Conservation (phyloP, 2,113 vertebrate species). For the Meriones unguiculatus region DNA sequence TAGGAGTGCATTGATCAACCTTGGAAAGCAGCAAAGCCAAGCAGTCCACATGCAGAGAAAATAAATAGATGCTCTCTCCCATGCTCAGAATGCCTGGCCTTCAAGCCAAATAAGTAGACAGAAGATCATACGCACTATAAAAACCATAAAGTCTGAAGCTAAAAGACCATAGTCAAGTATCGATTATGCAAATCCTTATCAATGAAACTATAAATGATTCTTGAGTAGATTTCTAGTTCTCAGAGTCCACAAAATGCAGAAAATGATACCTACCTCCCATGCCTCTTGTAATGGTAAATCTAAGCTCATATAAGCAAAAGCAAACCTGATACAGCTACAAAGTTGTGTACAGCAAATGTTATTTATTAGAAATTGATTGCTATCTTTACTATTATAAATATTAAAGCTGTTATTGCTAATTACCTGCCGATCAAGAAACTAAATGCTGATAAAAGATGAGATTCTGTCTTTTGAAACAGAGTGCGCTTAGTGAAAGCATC, state of each 20-base stretch:
- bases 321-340: background rate
- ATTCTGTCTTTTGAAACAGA: background rate
- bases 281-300: background rate
- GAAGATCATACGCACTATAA: background rate
- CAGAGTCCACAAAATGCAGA: background rate
- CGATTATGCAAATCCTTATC: background rate
- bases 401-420: background rate
- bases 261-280: background rate
- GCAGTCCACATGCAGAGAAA: background rate
- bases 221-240: background rate
- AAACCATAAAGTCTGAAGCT: background rate
- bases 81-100: background rate
- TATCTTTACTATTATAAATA: background rate
- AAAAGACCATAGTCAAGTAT: background rate
- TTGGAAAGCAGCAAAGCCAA: background rate
- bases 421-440: background rate
- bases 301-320: background rate
- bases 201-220: background rate
- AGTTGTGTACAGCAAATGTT: background rate
- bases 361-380: background rate
- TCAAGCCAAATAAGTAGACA: background rate
- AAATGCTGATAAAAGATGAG: background rate
- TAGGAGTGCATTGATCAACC: background rate
- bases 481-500: background rate
- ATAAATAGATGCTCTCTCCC: background rate